Percentiles rank a stretch among this genome's conserved stretches.
Evolutionary conservation across 1,140 invertebrate genomes (phyloP).

Genomic region (Scaptomyza graminum): DNA sequence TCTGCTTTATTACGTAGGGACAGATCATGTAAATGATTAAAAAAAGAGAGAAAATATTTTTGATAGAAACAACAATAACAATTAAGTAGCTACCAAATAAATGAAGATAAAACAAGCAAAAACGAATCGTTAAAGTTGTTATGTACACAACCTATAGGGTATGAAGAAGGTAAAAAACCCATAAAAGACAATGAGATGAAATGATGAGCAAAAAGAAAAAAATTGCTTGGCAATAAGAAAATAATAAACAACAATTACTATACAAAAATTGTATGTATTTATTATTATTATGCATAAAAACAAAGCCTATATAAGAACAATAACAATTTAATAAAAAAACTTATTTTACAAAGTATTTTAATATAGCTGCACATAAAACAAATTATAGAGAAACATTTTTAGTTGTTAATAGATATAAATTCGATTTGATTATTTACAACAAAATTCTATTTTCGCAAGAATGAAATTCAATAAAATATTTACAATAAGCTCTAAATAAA

Average conservation of each 20-base stretch:
- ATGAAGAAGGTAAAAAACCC: conserved; percentile 4
- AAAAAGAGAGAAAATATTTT: conserved; percentile 16
- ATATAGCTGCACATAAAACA: too few species aligned
- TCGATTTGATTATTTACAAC: too few species aligned
- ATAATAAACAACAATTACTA: conserved; percentile 5
- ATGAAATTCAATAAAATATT: background rate
- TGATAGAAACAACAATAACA: conserved; percentile 15
- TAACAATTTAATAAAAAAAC: background rate
- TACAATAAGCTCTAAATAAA: background rate
- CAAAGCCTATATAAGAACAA: conserved; percentile 6
- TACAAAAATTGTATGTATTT: conserved; percentile 7
- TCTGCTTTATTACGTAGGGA: background rate
- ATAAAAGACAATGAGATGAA: conserved; percentile 5
- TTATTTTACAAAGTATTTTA: background rate
- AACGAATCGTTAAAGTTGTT: conserved; percentile 9
- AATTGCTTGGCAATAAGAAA: conserved; percentile 15
- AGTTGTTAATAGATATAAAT: too few species aligned
- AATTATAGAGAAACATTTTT: too few species aligned
- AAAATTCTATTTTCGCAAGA: background rate
- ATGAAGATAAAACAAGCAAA: background rate
- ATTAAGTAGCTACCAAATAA: conserved; percentile 1
- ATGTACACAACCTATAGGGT: background rate
- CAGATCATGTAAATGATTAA: background rate
- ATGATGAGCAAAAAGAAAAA: too few species aligned
- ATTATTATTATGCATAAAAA: background rate